Evolutionary conservation across 2,113 vertebrate species (phyloP).

Genomic region (Larimichthys crocea): DNA sequence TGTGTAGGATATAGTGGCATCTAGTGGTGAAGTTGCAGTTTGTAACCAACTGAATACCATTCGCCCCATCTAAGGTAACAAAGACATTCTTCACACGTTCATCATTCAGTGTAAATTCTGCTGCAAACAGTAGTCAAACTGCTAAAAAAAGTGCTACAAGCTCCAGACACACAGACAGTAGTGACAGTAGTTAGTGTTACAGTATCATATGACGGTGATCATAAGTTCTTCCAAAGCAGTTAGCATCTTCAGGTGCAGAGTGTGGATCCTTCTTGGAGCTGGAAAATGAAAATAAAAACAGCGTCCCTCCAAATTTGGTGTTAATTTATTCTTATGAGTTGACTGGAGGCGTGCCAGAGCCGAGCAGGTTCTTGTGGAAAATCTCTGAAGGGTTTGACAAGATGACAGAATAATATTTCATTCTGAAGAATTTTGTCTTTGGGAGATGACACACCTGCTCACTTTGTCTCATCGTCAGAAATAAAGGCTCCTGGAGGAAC

Average conservation of each 20-base stretch:
- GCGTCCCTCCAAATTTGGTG: slow-evolving; percentile 26
- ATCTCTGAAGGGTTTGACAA: not conserved
- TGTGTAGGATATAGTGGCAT: not conserved
- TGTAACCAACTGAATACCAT: no score
- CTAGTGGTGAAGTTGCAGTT: no score
- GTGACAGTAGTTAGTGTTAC: slow-evolving; percentile 40
- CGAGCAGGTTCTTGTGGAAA: not conserved
- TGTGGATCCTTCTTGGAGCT: not conserved
- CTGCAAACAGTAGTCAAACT: slow-evolving; percentile 40
- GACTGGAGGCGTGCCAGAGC: slow-evolving; percentile 10
- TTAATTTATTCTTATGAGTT: not conserved
- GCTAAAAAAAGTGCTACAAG: slow-evolving; percentile 50
- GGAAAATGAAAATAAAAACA: slow-evolving; percentile 5
- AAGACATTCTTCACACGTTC: not conserved
- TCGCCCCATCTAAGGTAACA: no score
- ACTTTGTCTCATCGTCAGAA: not conserved
- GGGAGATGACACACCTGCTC: slow-evolving; percentile 26
- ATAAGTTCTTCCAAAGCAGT: not conserved
- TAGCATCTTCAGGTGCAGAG: not conserved
- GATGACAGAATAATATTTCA: not conserved
- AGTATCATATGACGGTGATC: slow-evolving; percentile 20
- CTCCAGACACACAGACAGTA: slow-evolving; percentile 19
- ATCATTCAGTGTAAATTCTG: slow-evolving; percentile 39
- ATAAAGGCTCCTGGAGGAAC: not conserved
- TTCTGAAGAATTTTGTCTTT: slow-evolving; percentile 40